Evolutionary conservation across 2,113 vertebrate species (phyloP).

Genomic region (Dromiciops gliroides): DNA sequence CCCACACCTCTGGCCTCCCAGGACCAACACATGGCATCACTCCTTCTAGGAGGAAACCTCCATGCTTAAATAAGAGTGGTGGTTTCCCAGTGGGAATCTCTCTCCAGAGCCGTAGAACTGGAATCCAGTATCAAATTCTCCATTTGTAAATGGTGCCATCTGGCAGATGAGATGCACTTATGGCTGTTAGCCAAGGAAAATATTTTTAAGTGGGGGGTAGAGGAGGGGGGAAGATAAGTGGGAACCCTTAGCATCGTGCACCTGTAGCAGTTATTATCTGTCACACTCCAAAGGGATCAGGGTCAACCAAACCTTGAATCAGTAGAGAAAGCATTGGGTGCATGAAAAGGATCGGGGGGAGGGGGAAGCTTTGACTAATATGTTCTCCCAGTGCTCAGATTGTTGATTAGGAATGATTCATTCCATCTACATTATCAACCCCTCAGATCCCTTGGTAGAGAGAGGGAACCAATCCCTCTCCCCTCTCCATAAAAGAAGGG

Average conservation of each 20-base stretch:
- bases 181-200: background rate
- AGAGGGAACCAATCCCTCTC: background rate
- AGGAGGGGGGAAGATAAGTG: background rate
- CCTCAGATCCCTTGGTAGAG: background rate
- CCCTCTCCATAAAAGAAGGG: background rate
- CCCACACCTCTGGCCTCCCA: background rate
- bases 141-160: background rate
- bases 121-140: background rate
- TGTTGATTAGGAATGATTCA: background rate
- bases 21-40: background rate
- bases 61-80: background rate
- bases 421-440: background rate
- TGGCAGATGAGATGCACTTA: background rate
- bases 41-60: background rate
- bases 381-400: background rate
- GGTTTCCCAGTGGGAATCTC: background rate
- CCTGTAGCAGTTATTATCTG: background rate
- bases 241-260: background rate
- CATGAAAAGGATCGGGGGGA: background rate
- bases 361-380: background rate
- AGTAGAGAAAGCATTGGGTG: background rate
- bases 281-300: background rate
- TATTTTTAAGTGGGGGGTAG: background rate
- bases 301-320: background rate
- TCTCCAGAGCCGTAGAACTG: background rate